Evolutionary conservation across 2,797 vertebrate species (phyloP), one percentile per base, ranked within the genome.

Genomic region (Cephalopachus bancanus): DNA sequence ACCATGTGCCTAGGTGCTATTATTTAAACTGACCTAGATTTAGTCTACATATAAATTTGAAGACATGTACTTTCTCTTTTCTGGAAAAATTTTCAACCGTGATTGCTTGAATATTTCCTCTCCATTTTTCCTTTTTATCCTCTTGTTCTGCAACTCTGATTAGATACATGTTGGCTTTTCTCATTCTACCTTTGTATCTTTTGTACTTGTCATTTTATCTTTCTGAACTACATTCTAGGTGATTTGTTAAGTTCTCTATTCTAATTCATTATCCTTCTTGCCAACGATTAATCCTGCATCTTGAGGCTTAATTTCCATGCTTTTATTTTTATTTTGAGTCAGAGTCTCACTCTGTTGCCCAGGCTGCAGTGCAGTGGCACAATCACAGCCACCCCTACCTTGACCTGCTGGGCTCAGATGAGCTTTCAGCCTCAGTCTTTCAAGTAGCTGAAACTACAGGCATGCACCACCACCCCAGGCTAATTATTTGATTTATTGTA

Each of bases 51-150:
- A 30, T 1, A 26, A 64, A 60, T 49, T 2, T 17, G 74, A 80
- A 92, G 76, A 91, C 8, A 19, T 2, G 24, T 67, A 87, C 95
- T 78, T 64, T 65, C 59, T 86, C 10, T 71, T 28, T 87, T 92
- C 69, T 83, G 84, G 65, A 78, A 96, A 88, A 69, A 8, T 7
- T 33, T 17, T 88, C 17, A 59, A 37, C 37, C 51, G 20, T 11
- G 55, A 12, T 26, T 9, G 28, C 30, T 60, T 80, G 57, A 84
- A 28, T 26, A 12, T 14, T 16, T 15, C 69, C 19, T 57, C 28
- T 51, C 44, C 26, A 10, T 51, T 53, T 96, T 62, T 62, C 37
- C 59, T 67, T 85, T 89, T 89, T 44, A 65, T 55, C 44, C 15
- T 65, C 33, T 57, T 17, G 3, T 81, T 44, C 28, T 30, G 7